These are phyloP conservation scores for Hystrix cristata DNA, from an alignment of 2,113 vertebrate genomes.

Conservation along the genomic window DNA sequence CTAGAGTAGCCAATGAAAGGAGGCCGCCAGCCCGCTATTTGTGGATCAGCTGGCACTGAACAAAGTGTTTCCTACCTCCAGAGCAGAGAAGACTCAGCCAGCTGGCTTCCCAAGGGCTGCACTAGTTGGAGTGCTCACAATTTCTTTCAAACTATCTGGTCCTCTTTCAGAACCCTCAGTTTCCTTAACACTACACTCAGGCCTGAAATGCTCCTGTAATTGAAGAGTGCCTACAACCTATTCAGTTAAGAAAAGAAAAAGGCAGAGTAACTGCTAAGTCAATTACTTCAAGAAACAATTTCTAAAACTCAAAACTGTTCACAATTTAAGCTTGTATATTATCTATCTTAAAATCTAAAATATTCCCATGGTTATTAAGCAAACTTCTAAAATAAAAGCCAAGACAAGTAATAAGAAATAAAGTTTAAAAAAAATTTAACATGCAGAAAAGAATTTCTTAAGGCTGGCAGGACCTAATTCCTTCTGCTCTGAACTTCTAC, in stretches of 20 bases:
- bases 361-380: constrained; percentile 47
- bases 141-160: constrained; percentile 75
- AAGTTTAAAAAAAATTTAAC: constrained; percentile 30
- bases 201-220: constrained; percentile 59
- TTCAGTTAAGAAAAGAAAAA: constrained; percentile 55
- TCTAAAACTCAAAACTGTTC: constrained; percentile 55
- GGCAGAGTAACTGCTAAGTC: constrained; percentile 41
- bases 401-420: constrained; percentile 29
- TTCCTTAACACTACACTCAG: constrained; percentile 65
- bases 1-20: constrained; percentile 63
- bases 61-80: constrained; percentile 71
- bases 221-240: constrained; percentile 23
- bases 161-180: constrained; percentile 75
- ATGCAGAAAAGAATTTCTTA: constrained; percentile 49
- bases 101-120: constrained; percentile 71
- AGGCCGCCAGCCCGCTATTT: constrained; percentile 65
- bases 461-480: neutral
- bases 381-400: constrained; percentile 56
- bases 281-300: constrained; percentile 64
- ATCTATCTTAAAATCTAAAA: constrained; percentile 35
- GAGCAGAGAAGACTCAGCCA: constrained; percentile 64
- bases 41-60: constrained; percentile 71
- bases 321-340: constrained; percentile 15
- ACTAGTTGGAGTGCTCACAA: constrained; percentile 62
- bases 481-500: neutral